Base-by-base conservation (phyloP, 1,140 invertebrate genomes). In the Andrena cerasifolii region DNA sequence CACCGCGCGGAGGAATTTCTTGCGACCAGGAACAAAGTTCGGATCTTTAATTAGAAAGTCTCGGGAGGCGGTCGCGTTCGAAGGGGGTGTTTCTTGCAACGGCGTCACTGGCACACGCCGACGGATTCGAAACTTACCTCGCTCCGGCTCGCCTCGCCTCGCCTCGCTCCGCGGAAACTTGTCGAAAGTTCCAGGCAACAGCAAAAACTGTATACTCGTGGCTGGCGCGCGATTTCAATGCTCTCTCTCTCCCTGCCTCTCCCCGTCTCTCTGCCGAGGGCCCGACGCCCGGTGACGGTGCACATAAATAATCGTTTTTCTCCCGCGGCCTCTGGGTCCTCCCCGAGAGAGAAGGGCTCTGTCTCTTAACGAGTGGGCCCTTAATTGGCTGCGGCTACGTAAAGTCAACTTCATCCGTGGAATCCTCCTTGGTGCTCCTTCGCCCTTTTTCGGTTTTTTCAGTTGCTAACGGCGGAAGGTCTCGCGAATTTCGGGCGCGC, bases 21-120 rank as follows among this genome's bases (percentile, higher is more conserved):
- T 84, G 79, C 82, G 70, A 56, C 68, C 43, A 70, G 61, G 63
- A 86, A 86, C 86, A 77, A 85, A 91, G 87, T 90, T 90, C 88
- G 83, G 88, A 90, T 91, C 88, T 90, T 91, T 91, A 91, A 92
- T 92, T 90, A 92, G 88, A 91, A 91, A 91, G 85, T 91, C 82
- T 80, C 81, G 36, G 76, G 86, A 74, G 86, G 85, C 67, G 77
- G 79, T 85, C 87, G 85, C 82, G 81, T 75, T 66, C 75, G 51
- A 53, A 40, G 78, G 24, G 47, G 78, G 70, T 47, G 87, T 88
- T 91, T 91, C 89, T 91, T 91, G 89, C 84, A 71, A 66, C 83
- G 85, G 88, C 86, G 86, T 89, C 89, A 89, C 84, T 86, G 87
- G 88, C 89, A 89, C 84, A 90, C 85, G 86, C 73, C 80, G 84